Evolutionary conservation across 2,888 invertebrate species (phyloP), one percentile per base, ranked within the genome.

Genomic region (Drosophila subsilvestris): DNA sequence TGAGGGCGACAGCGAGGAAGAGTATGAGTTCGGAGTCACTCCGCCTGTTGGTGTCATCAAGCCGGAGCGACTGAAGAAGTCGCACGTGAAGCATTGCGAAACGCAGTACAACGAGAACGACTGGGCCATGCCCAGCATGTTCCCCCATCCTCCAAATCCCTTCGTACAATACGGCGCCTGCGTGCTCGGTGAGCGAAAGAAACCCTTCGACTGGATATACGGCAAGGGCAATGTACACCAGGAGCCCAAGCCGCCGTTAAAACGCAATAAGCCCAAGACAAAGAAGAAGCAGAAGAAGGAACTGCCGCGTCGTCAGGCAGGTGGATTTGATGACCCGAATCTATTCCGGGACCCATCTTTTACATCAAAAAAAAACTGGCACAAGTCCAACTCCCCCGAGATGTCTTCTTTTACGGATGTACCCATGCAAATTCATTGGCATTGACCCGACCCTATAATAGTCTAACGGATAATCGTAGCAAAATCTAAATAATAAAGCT

Each of bases 1-100:
- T 0, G 86, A 78, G 1, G 66, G 47, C 0, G 92, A 92, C 12
- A 91, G 89, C 12, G 95, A 95, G 32, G 94, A 94, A 5, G 95
- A 95, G 63, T 93, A 95, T 91, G 95, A 95, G 79, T 95, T 95
- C 49, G 95, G 95, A 72, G 95, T 95, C 62, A 95, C 95, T 0
- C 95, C 95, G 0, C 95, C 95, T 0, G 95, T 95, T 44, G 95
- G 95, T 0, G 93, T 95, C 53, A 94, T 95, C 25, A 94, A 94
- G 73, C 93, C 95, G 0, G 93, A 94, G 55, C 93, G 94, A 17
- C 92, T 92, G 58, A 87, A 91, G 0, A 91, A 90, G 61, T 92
- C 92, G 1, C 94, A 93, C 77, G 91, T 94, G 5, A 77, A 80
- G 0, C 94, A 94, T 71, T 93, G 93, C 2, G 94, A 94, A 61